phyloP scores from a whole-genome alignment of 2,797 vertebrate species.

The Melanogrammus aeglefinus region DNA sequence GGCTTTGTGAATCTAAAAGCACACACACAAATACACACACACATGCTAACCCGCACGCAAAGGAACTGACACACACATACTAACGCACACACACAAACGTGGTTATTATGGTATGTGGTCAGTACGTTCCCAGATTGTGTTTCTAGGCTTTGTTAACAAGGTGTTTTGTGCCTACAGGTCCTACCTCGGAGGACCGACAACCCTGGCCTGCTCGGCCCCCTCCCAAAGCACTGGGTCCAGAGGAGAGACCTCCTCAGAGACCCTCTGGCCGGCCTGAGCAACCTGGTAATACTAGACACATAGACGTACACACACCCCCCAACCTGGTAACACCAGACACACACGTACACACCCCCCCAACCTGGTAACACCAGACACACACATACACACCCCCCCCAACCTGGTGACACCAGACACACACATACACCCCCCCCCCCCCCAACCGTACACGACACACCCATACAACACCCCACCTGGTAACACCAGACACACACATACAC shows the following conservation, averaged over 20 bases:
- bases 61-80: constrained; percentile 7
- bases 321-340: constrained; percentile 42
- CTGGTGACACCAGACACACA: too few relatives aligned
- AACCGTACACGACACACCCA: too few relatives aligned
- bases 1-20: neutral
- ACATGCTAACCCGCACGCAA: constrained; percentile 5
- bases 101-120: neutral
- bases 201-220: constrained; percentile 28
- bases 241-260: constrained; percentile 49
- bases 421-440: too few relatives aligned
- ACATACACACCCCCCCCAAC: too few relatives aligned
- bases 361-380: constrained; percentile 34
- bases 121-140: neutral
- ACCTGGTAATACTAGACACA: constrained; percentile 57
- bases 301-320: neutral
- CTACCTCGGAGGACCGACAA: constrained; percentile 40
- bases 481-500: too few relatives aligned
- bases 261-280: constrained; percentile 49
- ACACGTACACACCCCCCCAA: constrained; percentile 25
- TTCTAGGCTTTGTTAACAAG: neutral
- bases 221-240: constrained; percentile 41
- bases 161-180: constrained; percentile 38
- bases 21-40: constrained; percentile 2
- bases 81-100: neutral
- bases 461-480: too few relatives aligned